Percentiles rank a stretch among this genome's conserved stretches.
These are phyloP conservation scores for Morone saxatilis DNA, from an alignment of 2,113 vertebrate species.

Conservation along the genomic window DNA sequence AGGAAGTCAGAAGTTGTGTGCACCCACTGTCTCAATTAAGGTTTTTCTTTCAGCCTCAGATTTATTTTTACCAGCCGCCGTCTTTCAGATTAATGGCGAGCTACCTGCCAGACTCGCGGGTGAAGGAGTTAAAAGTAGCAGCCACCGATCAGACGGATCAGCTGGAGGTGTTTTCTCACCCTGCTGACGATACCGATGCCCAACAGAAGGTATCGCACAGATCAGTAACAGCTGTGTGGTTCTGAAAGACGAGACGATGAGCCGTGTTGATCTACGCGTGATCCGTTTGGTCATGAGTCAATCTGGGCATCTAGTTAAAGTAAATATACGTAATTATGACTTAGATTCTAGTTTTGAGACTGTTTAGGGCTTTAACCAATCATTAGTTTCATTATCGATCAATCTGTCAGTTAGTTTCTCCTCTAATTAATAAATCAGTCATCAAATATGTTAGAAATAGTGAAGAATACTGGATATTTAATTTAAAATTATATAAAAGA, in stretches of 20 bases:
- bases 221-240: slow-evolving; percentile 37
- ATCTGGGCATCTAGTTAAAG: not conserved
- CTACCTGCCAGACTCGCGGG: slow-evolving; percentile 2
- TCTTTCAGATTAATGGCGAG: slow-evolving; percentile 3
- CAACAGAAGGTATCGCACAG: slow-evolving; percentile 2
- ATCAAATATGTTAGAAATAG: not conserved
- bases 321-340: not conserved
- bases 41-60: not conserved
- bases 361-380: not conserved
- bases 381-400: not conserved
- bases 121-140: not conserved
- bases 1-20: not conserved
- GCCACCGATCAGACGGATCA: not conserved
- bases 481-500: no score
- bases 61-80: not conserved
- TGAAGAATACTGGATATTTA: not conserved
- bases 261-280: not conserved
- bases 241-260: slow-evolving; percentile 2
- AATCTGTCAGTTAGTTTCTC: not conserved
- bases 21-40: fast-evolving
- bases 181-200: not conserved
- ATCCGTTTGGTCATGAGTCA: slow-evolving; percentile 19
- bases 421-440: not conserved
- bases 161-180: slow-evolving; percentile 32
- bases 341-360: not conserved